A percentile compares a stretch with the other conserved stretches of the same genome.
Conservation (phyloP, 2,113 vertebrate genomes). For the Atractosteus spatula region DNA sequence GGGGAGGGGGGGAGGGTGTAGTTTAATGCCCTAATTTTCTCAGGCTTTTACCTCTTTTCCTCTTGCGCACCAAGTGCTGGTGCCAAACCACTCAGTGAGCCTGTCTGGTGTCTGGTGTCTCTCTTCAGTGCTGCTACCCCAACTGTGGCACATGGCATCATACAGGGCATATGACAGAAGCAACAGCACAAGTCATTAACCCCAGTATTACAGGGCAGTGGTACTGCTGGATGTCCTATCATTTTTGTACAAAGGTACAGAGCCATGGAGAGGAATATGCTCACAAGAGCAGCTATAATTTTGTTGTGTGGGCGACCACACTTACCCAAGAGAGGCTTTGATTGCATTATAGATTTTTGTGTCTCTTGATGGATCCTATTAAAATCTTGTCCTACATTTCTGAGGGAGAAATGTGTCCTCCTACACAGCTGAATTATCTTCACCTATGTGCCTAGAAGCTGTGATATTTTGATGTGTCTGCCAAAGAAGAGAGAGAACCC, state of each 20-base stretch:
- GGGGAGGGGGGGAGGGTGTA: too few species aligned
- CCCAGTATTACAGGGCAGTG: too few species aligned
- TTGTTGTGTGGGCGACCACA: background rate
- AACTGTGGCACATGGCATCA: too few species aligned
- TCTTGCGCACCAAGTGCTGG: background rate
- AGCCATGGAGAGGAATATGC: background rate
- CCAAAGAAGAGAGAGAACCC: background rate
- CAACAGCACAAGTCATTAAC: too few species aligned
- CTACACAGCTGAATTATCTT: constrained; percentile 15
- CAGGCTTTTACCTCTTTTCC: background rate
- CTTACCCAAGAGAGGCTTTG: background rate
- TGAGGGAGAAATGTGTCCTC: constrained; percentile 1
- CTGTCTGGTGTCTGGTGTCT: too few species aligned
- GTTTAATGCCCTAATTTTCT: too few species aligned
- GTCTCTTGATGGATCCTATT: background rate
- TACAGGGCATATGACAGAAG: too few species aligned
- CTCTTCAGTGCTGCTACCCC: too few species aligned
- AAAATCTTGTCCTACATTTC: background rate
- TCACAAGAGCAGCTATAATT: background rate
- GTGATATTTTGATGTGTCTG: background rate
- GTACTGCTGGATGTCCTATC: background rate
- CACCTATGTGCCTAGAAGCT: background rate
- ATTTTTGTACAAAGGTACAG: background rate
- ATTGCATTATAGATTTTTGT: constrained; percentile 1
- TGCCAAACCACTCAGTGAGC: background rate